Conservation (phyloP, 2,888 invertebrate species). For the Disparrhopalites patrizii region DNA sequence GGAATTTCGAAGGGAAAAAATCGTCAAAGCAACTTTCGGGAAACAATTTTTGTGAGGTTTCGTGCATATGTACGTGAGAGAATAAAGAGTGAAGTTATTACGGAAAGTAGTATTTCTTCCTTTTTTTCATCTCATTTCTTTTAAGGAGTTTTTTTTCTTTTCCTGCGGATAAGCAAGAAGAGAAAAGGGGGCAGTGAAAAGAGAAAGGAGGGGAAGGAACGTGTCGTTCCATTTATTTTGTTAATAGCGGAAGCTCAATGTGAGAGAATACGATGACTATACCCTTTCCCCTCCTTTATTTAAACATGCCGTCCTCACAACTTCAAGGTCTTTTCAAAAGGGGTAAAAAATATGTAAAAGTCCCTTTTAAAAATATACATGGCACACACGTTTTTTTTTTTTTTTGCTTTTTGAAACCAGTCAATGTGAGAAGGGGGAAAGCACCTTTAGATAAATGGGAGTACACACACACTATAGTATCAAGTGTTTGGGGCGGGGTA, state of each 20-base stretch:
- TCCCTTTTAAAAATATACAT: constrained; percentile 8
- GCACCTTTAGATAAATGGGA: no score
- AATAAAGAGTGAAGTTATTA: no score
- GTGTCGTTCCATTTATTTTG: constrained; percentile 48
- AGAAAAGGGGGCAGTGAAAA: not conserved
- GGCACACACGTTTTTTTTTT: no score
- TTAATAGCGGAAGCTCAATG: constrained; percentile 39
- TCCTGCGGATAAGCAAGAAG: not conserved
- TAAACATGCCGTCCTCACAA: not conserved
- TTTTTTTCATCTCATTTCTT: not conserved
- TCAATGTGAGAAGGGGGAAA: no score
- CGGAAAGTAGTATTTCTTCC: not conserved
- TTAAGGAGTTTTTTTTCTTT: no score
- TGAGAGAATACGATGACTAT: constrained; percentile 18
- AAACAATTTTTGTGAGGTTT: no score
- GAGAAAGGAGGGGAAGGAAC: constrained; percentile 27
- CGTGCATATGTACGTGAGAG: no score
- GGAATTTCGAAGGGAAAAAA: no score
- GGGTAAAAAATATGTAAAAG: not conserved
- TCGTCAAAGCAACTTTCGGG: no score
- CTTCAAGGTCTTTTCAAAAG: not conserved
- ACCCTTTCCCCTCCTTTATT: not conserved
- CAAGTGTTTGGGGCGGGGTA: no score
- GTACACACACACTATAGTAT: no score
- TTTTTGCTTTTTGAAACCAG: no score